Percentiles rank a stretch among this genome's conserved stretches.
phyloP scores from a whole-genome alignment of 2,888 invertebrate genomes.

The Epirrhoe alternata region DNA sequence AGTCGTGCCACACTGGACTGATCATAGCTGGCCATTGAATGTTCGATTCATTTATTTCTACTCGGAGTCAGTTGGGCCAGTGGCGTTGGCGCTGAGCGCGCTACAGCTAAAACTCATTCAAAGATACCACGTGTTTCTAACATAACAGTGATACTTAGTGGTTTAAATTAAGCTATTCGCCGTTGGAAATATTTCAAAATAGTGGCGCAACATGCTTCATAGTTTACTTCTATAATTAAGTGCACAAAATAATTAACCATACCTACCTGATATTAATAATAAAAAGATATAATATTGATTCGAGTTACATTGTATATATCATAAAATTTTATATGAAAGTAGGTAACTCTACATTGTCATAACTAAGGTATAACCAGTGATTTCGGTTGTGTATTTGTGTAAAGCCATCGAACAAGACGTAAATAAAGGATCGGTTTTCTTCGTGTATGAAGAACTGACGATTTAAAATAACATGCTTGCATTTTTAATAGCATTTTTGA shows the following conservation, averaged over 20 bases:
- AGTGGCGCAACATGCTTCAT: slow-evolving; percentile 6
- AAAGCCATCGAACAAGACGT: not conserved
- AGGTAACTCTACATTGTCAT: too few species aligned
- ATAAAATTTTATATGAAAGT: too few species aligned
- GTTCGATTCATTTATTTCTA: slow-evolving; percentile 38
- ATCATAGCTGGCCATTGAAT: slow-evolving; percentile 33
- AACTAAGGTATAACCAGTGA: too few species aligned
- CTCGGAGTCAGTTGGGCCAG: slow-evolving; percentile 32
- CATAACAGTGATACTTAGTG: slow-evolving; percentile 1
- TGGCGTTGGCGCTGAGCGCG: slow-evolving; percentile 26
- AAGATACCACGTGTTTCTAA: slow-evolving; percentile 24
- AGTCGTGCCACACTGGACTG: slow-evolving; percentile 21
- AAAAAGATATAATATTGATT: not conserved
- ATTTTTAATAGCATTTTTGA: slow-evolving; percentile 28
- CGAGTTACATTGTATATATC: too few species aligned
- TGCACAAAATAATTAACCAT: not conserved
- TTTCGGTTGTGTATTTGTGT: too few species aligned
- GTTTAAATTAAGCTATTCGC: slow-evolving; percentile 9
- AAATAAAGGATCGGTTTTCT: not conserved
- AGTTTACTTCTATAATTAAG: not conserved
- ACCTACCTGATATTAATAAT: not conserved
- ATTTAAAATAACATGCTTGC: slow-evolving; percentile 32
- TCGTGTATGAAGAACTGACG: not conserved
- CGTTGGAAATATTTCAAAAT: slow-evolving; percentile 3
- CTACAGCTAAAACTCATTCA: slow-evolving; percentile 9